Evolutionary conservation across 2,888 invertebrate genomes (phyloP).

Genomic region (Noctua janthe): DNA sequence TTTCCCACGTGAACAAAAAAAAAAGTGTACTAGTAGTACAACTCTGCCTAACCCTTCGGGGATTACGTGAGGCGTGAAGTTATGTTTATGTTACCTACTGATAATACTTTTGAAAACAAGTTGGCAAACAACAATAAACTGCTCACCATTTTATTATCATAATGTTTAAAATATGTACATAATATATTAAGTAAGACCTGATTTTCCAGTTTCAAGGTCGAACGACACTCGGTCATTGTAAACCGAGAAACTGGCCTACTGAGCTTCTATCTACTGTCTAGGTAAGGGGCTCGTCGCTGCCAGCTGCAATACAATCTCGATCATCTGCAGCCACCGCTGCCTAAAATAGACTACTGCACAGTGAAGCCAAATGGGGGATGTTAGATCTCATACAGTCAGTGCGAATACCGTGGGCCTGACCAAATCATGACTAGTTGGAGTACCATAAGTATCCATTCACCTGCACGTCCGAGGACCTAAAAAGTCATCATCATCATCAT

Average conservation of each 20-base stretch:
- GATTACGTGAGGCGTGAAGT: too few relatives aligned
- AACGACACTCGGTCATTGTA: background rate
- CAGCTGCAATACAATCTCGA: background rate
- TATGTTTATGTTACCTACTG: too few relatives aligned
- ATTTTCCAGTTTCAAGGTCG: constrained; percentile 50
- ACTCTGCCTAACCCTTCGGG: too few relatives aligned
- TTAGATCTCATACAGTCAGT: background rate
- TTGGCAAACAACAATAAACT: background rate
- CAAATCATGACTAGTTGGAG: background rate
- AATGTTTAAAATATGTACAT: constrained; percentile 4
- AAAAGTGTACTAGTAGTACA: too few relatives aligned
- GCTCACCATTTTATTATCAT: background rate
- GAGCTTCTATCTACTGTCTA: background rate
- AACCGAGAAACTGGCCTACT: constrained; percentile 1
- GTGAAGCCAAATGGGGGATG: background rate
- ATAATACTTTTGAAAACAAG: background rate
- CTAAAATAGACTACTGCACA: background rate
- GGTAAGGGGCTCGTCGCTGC: background rate
- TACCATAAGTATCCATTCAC: background rate
- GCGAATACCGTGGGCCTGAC: background rate
- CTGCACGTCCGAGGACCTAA: background rate
- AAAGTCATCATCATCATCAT: background rate
- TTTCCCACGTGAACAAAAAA: too few relatives aligned
- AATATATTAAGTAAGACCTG: constrained; percentile 10
- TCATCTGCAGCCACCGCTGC: background rate